Base-by-base conservation (phyloP, 2,113 vertebrate genomes). In the Pseudorasbora parva region DNA sequence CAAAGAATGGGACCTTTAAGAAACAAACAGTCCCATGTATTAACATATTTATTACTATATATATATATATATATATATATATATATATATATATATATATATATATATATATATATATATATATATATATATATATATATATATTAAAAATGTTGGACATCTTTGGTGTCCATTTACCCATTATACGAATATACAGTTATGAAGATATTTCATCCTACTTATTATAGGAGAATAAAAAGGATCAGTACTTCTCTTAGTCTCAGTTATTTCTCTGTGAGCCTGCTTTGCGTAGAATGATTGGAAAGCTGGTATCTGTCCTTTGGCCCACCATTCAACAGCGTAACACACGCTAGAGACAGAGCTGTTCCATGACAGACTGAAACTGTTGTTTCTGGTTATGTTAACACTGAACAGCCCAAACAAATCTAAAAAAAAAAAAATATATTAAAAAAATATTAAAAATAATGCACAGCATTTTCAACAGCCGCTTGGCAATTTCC, bases 301-400 rank as follows among this genome's bases (percentile, higher is more conserved):
- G 68, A 81, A 30, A 0, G 1, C 6, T 0, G 60, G 11, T 25
- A 72, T 82, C 3, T 84, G 76, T 19, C 86, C 86, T 0, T 6
- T 85, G n/a, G 2, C 49, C 82, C 75, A 84, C 93, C 93, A 94
- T 86, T 94, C 94, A 41, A 87, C 90, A 11, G 86, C 90, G 5
- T 86, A 95, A 88, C 94, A 95, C 66, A 4, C 89, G 91, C 0
- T n/a, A 71, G 82, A 47, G 17, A 89, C 43, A 3, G 83, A 23
- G 5, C 68, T 56, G 41, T 30, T 82, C 94, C 93, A 94, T 2
- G 73, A 82, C 51, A 94, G 43, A 0, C 68, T 87, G 3, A 94
- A 90, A 11, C 87, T 91, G 0, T 30, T 86, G 1, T 83, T 86
- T 23, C 1, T 85, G 45, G 76, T 86, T 23, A 92, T 88, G 0